phyloP scores from a whole-genome alignment of 2,888 invertebrate genomes.

The Icerya purchasi region DNA sequence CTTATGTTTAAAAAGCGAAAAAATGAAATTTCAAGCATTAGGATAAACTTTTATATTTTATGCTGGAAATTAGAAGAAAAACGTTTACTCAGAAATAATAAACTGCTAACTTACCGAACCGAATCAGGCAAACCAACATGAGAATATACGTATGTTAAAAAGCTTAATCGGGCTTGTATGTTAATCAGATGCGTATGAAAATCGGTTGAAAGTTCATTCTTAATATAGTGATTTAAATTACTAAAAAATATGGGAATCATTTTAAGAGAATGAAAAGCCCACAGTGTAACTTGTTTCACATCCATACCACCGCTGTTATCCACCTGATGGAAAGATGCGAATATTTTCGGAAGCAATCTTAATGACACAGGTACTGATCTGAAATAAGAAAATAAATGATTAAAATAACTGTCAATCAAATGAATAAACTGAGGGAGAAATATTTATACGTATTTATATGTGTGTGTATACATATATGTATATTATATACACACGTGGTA shows the following conservation, averaged over 20 bases:
- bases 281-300: conserved; percentile 67
- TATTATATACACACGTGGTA: too few relatives aligned
- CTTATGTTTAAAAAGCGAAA: too few relatives aligned
- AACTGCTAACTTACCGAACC: conserved; percentile 40
- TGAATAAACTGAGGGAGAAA: too few relatives aligned
- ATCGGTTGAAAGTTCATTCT: conserved; percentile 12
- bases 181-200: conserved; percentile 57
- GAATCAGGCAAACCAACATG: conserved; percentile 71
- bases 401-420: too few relatives aligned
- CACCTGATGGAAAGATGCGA: conserved; percentile 77
- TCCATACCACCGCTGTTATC: conserved; percentile 49
- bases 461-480: too few relatives aligned
- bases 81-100: too few relatives aligned
- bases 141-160: conserved; percentile 79
- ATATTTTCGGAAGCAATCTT: conserved; percentile 65
- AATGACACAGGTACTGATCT: conserved; percentile 77
- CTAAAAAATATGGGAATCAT: conserved; percentile 87
- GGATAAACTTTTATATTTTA: too few relatives aligned
- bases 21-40: too few relatives aligned
- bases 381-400: conserved; percentile 16
- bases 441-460: too few relatives aligned
- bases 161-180: conserved; percentile 74
- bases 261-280: conserved; percentile 77
- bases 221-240: conserved; percentile 29
- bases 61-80: too few relatives aligned